These are phyloP conservation scores for Aphidius ervi DNA, from an alignment of 1,140 invertebrate species.

Conservation along the genomic window DNA sequence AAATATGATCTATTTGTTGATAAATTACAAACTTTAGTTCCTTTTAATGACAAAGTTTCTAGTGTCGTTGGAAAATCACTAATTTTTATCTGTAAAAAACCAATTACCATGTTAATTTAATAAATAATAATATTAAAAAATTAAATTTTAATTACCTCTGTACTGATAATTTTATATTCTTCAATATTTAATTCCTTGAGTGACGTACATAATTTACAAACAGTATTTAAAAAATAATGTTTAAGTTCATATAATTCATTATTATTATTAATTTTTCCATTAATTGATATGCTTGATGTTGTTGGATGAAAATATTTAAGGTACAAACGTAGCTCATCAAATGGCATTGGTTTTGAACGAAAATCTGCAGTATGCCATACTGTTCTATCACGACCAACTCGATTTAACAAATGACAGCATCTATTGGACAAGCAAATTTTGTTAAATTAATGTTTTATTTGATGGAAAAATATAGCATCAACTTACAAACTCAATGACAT, in stretches of 20 bases:
- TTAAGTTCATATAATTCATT: conserved; percentile 24
- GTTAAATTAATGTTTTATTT: too few species aligned
- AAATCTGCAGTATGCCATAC: conserved; percentile 55
- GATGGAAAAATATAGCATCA: background rate
- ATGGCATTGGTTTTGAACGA: conserved; percentile 38
- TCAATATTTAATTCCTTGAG: conserved; percentile 53
- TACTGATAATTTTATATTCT: conserved; percentile 51
- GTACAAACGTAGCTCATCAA: conserved; percentile 48
- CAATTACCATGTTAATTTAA: background rate
- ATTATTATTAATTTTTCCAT: conserved; percentile 29
- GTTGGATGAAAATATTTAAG: conserved; percentile 47
- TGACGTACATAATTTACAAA: conserved; percentile 37
- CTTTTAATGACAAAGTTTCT: conserved; percentile 55
- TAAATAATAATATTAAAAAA: conserved; percentile 17
- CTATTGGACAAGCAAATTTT: conserved; percentile 21
- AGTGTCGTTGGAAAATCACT: conserved; percentile 57
- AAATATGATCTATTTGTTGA: conserved; percentile 56
- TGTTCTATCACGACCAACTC: conserved; percentile 51
- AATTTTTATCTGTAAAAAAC: conserved; percentile 48
- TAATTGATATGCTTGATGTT: conserved; percentile 50
- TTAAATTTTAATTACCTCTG: conserved; percentile 39
- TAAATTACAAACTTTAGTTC: conserved; percentile 53
- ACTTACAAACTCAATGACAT: conserved; percentile 53
- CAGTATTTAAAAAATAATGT: conserved; percentile 36
- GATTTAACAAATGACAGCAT: conserved; percentile 49